Evolutionary conservation across 2,888 invertebrate genomes (phyloP), one percentile per base, ranked within the genome.

Genomic region (Drepanosiphum platanoidis): DNA sequence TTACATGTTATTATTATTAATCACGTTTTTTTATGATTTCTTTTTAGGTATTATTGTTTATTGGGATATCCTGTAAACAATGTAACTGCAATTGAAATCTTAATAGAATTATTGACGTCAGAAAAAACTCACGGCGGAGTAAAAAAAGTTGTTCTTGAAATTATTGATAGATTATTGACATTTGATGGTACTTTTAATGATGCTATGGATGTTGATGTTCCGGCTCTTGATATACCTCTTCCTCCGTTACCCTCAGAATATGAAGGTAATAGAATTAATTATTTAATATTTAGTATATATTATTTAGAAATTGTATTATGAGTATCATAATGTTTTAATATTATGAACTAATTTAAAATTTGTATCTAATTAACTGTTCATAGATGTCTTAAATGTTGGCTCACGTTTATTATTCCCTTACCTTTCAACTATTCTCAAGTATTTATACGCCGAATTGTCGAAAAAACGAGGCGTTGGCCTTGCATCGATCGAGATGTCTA

Each of bases 81-180:
- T 74, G 42, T 86, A 13, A 71, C 86, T 1, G 91, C 94, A 27
- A 90, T 97, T 64, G 92, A 93, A 15, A 92, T 92, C 68, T 89
- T 96, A 42, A 93, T 96, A 86, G 91, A 93, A 87, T 90, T 97
- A 71, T 90, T 97, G n/a, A 88, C 92, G 32, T 93, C 93, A 78
- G 92, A 92, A 1, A 95, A 94, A 89, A 92, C 93, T 2, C 92
- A 93, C 87, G 89, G 91, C 0, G 90, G 91, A 1, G 96, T 97
- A 0, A 91, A 92, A 0, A 93, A 93, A 87, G 90, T 92, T 46
- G 93, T 96, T 81, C 90, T 95, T 88, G 94, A 94, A 88, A 93
- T 96, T 90, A 90, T 96, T 18, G 94, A 95, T 88, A 94, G 94
- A 87, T 89, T 96, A 87, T 89, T 96, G 80, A 94, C 93, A 0